Percentiles rank a stretch among this genome's conserved stretches.
Evolutionary conservation across 2,888 invertebrate genomes (phyloP).

Genomic region (Pemphredon lugubris): DNA sequence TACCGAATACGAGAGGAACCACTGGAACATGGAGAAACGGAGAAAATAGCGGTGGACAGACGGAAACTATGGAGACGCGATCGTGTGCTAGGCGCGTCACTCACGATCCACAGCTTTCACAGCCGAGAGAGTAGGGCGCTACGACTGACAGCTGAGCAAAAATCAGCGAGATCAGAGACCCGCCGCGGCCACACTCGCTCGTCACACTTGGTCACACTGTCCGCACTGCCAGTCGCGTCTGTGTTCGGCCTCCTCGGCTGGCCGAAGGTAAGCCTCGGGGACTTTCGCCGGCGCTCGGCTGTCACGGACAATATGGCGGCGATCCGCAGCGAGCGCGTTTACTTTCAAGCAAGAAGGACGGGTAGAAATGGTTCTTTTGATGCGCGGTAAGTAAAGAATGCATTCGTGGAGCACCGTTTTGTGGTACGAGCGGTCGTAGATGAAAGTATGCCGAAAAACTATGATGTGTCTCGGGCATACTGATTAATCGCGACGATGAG

Average conservation of each 20-base stretch:
- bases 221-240: slow-evolving; percentile 68
- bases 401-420: too few species aligned
- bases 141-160: slow-evolving; percentile 59
- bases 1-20: slow-evolving; percentile 8
- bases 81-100: slow-evolving; percentile 44
- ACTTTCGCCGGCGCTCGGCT: slow-evolving; percentile 34
- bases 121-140: slow-evolving; percentile 23
- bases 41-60: slow-evolving; percentile 3
- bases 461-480: too few species aligned
- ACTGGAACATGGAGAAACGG: neutral
- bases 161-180: slow-evolving; percentile 58
- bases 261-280: slow-evolving; percentile 30
- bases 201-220: slow-evolving; percentile 60
- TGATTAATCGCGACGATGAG: too few species aligned
- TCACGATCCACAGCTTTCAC: slow-evolving; percentile 55
- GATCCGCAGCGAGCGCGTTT: slow-evolving; percentile 1
- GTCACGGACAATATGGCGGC: slow-evolving; percentile 29
- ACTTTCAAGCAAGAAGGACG: too few species aligned
- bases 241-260: slow-evolving; percentile 42
- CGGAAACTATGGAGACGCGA: slow-evolving; percentile 12
- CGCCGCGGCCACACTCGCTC: slow-evolving; percentile 68
- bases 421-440: too few species aligned
- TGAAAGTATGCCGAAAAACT: too few species aligned
- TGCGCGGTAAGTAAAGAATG: too few species aligned
- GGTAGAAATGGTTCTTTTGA: too few species aligned